phyloP scores from a whole-genome alignment of 2,888 invertebrate species.

The Allolobophora icterica region DNA sequence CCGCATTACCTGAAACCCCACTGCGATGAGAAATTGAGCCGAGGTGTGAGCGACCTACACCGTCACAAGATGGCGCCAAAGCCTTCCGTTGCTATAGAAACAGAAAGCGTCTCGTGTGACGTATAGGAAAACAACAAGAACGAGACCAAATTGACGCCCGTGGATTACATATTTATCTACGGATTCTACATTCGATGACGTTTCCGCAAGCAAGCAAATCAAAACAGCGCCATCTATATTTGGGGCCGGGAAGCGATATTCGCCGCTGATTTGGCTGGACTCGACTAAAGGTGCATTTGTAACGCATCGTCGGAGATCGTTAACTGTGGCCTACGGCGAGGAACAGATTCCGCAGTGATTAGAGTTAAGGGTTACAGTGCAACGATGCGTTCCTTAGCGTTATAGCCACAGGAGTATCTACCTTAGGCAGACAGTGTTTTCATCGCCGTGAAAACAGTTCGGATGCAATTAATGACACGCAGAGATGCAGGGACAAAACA shows the following conservation, averaged over 20 bases:
- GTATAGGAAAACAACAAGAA: background rate
- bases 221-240: constrained; percentile 6
- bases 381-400: background rate
- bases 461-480: too few species aligned
- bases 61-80: background rate
- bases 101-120: background rate
- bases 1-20: background rate
- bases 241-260: background rate
- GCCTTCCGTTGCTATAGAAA: background rate
- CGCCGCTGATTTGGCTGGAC: background rate
- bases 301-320: background rate
- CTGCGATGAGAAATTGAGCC: background rate
- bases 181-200: background rate
- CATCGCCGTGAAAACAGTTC: background rate
- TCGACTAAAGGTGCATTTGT: background rate
- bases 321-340: background rate
- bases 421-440: background rate
- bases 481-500: background rate
- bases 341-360: background rate
- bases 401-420: too few species aligned
- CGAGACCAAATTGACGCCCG: background rate
- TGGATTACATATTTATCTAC: background rate
- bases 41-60: background rate
- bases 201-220: background rate
- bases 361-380: background rate